Base-by-base conservation (phyloP, 2,113 vertebrate species). In the Podarcis raffonei region DNA sequence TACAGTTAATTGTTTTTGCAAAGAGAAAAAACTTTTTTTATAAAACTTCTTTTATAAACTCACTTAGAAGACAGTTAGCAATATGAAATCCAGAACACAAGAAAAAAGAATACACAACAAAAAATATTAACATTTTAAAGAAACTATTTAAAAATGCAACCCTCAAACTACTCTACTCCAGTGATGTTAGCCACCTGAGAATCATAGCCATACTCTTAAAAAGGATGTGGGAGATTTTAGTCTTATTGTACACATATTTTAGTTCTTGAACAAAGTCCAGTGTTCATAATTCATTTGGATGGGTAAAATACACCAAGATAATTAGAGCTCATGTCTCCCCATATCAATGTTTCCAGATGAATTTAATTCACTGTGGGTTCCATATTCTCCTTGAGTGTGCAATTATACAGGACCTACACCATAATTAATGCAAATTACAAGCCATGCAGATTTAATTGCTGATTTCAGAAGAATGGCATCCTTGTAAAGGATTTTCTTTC, bases 361-460 rank as follows among this genome's bases (percentile, higher is more conserved):
- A 84, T 76, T 83, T 35, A 42, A 66, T 0, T 25, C 25, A 87
- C 48, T 84, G 3, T 2, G 39, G 74, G 48, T 92, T 88, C 48
- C 88, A 71, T 68, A 78, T 59, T 59, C 27, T 32, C 32, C 75
- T 84, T 48, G 66, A 82, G 72, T n/a, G 69, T 23, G 66, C 86
- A 83, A 89, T 88, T 90, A 92, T 88, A 37, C 72, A 90, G n/a
- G 86, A 57, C 75, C 69, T 75, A 30, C 65, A 37, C 39, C 66
- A 74, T 93, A 32, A 93, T 91, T 91, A 91, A 91, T 82, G 83
- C 82, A 79, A 85, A 90, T 92, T 92, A 90, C 91, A 81, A 83
- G 79, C 82, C 71, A 84, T 90, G 91, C 85, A 0, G 0, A 57
- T 94, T 39, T 90, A 91, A 89, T 85, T 86, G 87, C 6, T 0